Evolutionary conservation across 2,797 vertebrate species (phyloP).

Genomic region (Synaphobranchus kaupii): DNA sequence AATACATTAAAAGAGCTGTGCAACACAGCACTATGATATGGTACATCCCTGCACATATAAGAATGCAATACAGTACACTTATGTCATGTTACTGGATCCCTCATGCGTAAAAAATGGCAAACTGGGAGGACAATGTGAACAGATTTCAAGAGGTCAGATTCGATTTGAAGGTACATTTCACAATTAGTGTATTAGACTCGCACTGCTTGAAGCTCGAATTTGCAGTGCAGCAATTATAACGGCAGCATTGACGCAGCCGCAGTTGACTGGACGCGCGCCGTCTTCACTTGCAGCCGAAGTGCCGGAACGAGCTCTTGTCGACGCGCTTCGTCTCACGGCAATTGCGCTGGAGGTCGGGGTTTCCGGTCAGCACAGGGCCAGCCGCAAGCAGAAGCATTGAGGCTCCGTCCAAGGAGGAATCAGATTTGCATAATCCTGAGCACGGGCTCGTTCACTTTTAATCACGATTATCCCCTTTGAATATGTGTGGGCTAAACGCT

Average conservation of each 20-base stretch:
- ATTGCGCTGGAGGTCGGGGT: neutral
- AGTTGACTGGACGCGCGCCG: neutral
- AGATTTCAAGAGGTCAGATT: neutral
- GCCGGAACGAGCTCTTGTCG: neutral
- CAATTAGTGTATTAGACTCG: neutral
- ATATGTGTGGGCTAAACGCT: neutral
- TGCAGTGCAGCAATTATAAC: neutral
- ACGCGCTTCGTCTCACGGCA: neutral
- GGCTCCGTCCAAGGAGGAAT: constrained; percentile 6
- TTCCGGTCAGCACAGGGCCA: neutral
- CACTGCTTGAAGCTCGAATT: neutral
- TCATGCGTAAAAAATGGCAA: neutral
- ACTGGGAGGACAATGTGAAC: neutral
- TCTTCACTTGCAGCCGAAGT: neutral
- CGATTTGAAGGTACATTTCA: neutral
- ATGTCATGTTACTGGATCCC: neutral
- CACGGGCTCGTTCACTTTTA: constrained; percentile 27
- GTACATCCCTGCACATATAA: neutral
- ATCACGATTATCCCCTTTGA: constrained; percentile 29
- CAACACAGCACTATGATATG: neutral
- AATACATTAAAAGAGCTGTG: neutral
- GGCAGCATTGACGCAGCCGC: neutral
- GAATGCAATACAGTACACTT: neutral
- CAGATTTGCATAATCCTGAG: constrained; percentile 29
- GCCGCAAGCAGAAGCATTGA: neutral